phyloP scores from a whole-genome alignment of 1,140 invertebrate species.

The Samia ricini region DNA sequence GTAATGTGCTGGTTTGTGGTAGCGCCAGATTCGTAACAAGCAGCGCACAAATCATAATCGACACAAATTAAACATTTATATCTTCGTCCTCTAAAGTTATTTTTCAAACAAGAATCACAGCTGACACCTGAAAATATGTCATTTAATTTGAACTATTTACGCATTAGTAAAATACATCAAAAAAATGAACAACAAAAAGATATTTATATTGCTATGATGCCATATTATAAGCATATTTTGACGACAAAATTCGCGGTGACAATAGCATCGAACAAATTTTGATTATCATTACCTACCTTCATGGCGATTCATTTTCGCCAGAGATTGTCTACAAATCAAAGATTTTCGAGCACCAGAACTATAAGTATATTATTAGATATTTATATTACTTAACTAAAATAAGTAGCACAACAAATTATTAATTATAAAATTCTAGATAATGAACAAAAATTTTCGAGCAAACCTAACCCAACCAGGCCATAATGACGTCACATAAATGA shows the following conservation, averaged over 20 bases:
- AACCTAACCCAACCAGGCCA: constrained; percentile 86
- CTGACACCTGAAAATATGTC: constrained; percentile 89
- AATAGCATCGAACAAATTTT: constrained; percentile 76
- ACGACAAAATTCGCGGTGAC: constrained; percentile 60
- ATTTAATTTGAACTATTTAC: constrained; percentile 31
- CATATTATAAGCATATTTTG: constrained; percentile 26
- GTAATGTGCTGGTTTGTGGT: constrained; percentile 95
- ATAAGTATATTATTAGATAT: constrained; percentile 66
- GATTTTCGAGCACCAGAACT: constrained; percentile 68
- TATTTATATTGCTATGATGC: constrained; percentile 10
- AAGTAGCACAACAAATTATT: constrained; percentile 80
- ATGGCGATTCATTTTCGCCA: constrained; percentile 89
- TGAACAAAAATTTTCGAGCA: constrained; percentile 83
- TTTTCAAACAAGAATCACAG: constrained; percentile 99
- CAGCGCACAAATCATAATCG: constrained; percentile 98
- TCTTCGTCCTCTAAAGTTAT: constrained; percentile 96
- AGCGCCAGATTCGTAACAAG: constrained; percentile 96
- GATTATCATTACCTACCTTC: constrained; percentile 84
- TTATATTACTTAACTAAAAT: constrained; percentile 76
- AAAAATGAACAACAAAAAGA: constrained; percentile 8
- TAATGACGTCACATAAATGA: constrained; percentile 81
- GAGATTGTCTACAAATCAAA: constrained; percentile 73
- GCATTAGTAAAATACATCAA: constrained; percentile 17
- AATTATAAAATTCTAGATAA: constrained; percentile 80
- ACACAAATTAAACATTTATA: constrained; percentile 99